These are phyloP conservation scores for Solenodon paradoxus DNA, from an alignment of 2,113 vertebrate genomes.

Conservation along the genomic window DNA sequence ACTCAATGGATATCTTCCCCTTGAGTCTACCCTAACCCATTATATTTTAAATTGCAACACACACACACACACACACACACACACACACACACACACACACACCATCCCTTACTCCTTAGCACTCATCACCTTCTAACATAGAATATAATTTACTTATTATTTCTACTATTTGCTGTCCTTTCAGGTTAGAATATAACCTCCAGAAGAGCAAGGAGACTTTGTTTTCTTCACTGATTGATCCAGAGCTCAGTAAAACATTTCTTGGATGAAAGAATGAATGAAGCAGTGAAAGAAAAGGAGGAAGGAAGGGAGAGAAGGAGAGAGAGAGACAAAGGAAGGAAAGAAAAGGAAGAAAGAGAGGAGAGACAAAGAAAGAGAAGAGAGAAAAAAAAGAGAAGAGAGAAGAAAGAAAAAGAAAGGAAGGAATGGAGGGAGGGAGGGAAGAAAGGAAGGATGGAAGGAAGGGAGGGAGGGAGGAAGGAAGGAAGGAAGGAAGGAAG, in stretches of 20 bases:
- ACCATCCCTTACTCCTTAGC: neutral
- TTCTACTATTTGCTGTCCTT: neutral
- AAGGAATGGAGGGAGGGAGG: neutral
- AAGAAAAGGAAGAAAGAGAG: too few species aligned
- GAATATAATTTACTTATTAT: neutral
- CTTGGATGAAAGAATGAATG: neutral
- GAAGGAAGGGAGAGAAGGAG: neutral
- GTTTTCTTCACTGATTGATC: neutral
- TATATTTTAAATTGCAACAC: neutral
- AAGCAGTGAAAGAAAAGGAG: neutral
- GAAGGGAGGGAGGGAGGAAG: neutral
- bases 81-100: neutral
- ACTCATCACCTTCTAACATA: neutral
- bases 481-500: too few species aligned
- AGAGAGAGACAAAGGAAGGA: too few species aligned
- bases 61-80: fast-evolving
- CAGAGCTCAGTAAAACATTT: neutral
- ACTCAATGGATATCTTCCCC: neutral
- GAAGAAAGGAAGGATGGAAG: neutral
- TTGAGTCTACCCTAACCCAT: neutral
- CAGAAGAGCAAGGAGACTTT: neutral
- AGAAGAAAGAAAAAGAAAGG: neutral
- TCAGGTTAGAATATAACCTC: neutral
- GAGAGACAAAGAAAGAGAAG: too few species aligned
- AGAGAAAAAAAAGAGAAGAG: neutral